Base-by-base conservation (phyloP, 2,888 invertebrate species). In the Cephus rjabovi region DNA sequence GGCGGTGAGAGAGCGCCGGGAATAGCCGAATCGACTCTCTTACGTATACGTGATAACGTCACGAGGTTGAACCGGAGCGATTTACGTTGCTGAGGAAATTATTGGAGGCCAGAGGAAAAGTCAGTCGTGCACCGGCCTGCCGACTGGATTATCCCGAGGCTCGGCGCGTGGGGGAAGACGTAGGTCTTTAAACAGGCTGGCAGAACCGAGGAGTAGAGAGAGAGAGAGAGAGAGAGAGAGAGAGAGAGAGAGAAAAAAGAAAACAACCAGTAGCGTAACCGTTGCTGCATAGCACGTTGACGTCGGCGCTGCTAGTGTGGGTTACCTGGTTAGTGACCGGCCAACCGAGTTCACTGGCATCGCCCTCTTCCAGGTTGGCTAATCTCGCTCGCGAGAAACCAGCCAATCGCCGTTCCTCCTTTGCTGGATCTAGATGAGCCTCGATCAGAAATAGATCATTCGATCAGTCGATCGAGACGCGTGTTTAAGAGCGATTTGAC, bases 251-350 rank as follows among this genome's bases (percentile, higher is more conserved):
- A 71, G 37, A 85, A 89, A 89, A 87, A 89, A 89, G 90, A 90
- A 90, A 90, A 89, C 89, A 90, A 90, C 87, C 87, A 80, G 80
- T 88, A 89, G 86, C 84, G 87, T 86, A 88, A 91, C 91, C 89
- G 90, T 91, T 90, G 89, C 79, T 89, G 90, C 91, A 91, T 90
- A 91, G 90, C 90, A 90, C 89, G 90, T 90, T 91, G 87, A 87
- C 86, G 86, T 85, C 83, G 87, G 83, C 86, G 88, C 88, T 91
- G 88, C 88, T 91, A 90, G 91, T 91, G 91, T 91, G 91, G 91
- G 91, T 91, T 91, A 91, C 91, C 91, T 91, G 91, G 91, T 91
- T 91, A 91, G 90, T 91, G 91, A 91, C 91, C 91, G 91, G 91
- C 90, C 91, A 91, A 90, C 91, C 90, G 91, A 91, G 91, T 91